Percentiles rank a stretch among this genome's conserved stretches.
These are phyloP conservation scores for Manis javanica DNA, from an alignment of 2,797 vertebrate species.

Conservation along the genomic window DNA sequence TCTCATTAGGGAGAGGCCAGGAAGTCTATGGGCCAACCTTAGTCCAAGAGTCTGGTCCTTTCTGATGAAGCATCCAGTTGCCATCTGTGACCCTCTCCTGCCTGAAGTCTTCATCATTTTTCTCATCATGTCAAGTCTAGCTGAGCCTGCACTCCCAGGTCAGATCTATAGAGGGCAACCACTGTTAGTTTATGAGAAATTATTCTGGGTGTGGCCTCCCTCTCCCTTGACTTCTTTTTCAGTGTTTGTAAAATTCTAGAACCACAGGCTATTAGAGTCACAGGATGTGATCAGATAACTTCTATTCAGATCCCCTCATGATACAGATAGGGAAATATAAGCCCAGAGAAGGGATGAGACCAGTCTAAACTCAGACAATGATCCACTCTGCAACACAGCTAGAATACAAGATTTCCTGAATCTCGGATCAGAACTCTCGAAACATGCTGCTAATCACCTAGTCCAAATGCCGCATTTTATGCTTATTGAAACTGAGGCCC, in stretches of 20 bases:
- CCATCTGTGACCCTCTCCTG: not conserved
- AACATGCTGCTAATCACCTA: constrained; percentile 5
- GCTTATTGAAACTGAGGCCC: constrained; percentile 17
- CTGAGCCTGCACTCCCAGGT: constrained; percentile 23
- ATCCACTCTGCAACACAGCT: not conserved
- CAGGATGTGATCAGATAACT: constrained; percentile 29
- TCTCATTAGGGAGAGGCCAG: not conserved
- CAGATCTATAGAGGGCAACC: constrained; percentile 68
- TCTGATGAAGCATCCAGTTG: not conserved
- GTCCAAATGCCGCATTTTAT: constrained; percentile 42
- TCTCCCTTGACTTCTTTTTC: constrained; percentile 58
- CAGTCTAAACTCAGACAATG: not conserved
- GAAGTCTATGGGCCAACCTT: not conserved
- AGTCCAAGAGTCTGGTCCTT: not conserved
- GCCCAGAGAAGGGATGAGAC: not conserved
- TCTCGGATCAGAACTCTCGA: constrained; percentile 19
- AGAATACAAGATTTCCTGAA: constrained; percentile 41
- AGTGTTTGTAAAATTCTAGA: constrained; percentile 56
- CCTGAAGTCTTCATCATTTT: not conserved
- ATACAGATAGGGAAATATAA: constrained; percentile 31
- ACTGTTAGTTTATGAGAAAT: constrained; percentile 57
- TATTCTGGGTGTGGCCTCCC: constrained; percentile 56
- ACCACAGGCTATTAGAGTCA: constrained; percentile 41
- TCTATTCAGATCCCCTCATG: not conserved
- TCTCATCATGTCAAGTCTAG: not conserved